A percentile compares a stretch with the other conserved stretches of the same genome.
phyloP scores from a whole-genome alignment of 1,140 invertebrate genomes.

The Hylaeus volcanicus region DNA sequence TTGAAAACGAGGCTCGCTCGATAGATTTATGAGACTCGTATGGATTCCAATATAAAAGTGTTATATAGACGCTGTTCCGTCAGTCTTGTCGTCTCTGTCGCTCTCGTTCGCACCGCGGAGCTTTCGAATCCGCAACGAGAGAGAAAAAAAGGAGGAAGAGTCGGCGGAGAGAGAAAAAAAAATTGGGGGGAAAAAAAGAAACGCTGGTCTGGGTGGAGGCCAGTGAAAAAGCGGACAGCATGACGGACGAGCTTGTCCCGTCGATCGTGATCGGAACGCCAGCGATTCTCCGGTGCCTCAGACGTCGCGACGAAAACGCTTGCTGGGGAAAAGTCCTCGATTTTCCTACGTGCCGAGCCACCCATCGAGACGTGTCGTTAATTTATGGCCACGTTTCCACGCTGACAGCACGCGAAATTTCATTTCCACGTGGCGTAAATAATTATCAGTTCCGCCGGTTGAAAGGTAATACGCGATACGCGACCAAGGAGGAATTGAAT shows the following conservation, averaged over 20 bases:
- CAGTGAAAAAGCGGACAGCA: slow-evolving; percentile 47
- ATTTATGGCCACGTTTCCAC: background rate
- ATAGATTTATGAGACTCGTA: slow-evolving; percentile 70
- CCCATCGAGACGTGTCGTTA: slow-evolving; percentile 3
- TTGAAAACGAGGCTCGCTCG: slow-evolving; percentile 50
- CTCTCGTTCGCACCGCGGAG: slow-evolving; percentile 10
- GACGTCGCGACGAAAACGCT: slow-evolving; percentile 10
- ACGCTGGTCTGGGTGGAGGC: background rate
- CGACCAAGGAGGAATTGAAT: no score
- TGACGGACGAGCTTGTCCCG: slow-evolving; percentile 57
- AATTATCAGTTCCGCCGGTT: background rate
- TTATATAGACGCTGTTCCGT: slow-evolving; percentile 58
- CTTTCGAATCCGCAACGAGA: background rate
- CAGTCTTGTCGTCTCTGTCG: slow-evolving; percentile 36
- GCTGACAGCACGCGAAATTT: background rate
- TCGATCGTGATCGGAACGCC: slow-evolving; percentile 52
- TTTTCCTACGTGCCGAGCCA: no score
- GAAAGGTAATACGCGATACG: no score
- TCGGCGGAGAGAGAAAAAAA: background rate
- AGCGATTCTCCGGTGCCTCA: background rate
- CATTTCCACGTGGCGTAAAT: background rate
- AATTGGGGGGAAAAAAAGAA: slow-evolving; percentile 14
- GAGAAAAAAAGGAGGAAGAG: slow-evolving; percentile 23
- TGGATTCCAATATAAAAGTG: slow-evolving; percentile 71
- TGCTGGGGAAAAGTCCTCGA: no score